Evolutionary conservation across 92 coral and sea anemone species (phyloP), one percentile per base, ranked within the genome.

Genomic region (Nematostella vectensis): DNA sequence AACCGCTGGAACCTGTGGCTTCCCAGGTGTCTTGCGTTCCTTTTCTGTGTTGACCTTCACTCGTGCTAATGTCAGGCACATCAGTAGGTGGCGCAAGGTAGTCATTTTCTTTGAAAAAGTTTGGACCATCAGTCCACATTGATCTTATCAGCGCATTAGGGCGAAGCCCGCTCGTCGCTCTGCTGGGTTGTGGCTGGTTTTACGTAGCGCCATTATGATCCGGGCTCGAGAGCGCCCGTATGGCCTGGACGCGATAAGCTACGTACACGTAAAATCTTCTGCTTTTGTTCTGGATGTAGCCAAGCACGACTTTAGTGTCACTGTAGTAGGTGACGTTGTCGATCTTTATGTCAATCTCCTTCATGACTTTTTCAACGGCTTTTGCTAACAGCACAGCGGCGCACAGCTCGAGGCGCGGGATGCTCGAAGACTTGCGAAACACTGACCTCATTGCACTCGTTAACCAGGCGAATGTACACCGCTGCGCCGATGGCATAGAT

Each of bases 181-280:
- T 15, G 40, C 40, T 33, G 40, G 40, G 15, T 33, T 33, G 8
- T 33, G 40, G 40, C 40, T 33, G 6, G 40, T 33, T 33, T 33
- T 33, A 6, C 15, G 6, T 6, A 6, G 40, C 15, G 15, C 8
- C 40, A 15, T 15, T 15, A 33, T 40, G 51, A 3, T 15, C 0
- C 1, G 49, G 63, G 11, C 17, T 42, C n/a, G 71, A 65, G 2
- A 36, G 6, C 18, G 19, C 42, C 2, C 67, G 67, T 13, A 68
- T 68, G 4, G 27, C 31, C 25, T 68, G 75, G 2, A 68, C 75
- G 11, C 75, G 58, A 29, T 57, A 56, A 1, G 75, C 75, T 29
- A 68, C 67, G 30, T 68, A 68, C 2, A 68, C 75, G 26, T 68
- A 58, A 47, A 68, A 68, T 9, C 75, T 16, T 2, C 75, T 61